Base-by-base conservation (phyloP, 64 coral and sea anemone genomes). In the Stylophora pistillata region DNA sequence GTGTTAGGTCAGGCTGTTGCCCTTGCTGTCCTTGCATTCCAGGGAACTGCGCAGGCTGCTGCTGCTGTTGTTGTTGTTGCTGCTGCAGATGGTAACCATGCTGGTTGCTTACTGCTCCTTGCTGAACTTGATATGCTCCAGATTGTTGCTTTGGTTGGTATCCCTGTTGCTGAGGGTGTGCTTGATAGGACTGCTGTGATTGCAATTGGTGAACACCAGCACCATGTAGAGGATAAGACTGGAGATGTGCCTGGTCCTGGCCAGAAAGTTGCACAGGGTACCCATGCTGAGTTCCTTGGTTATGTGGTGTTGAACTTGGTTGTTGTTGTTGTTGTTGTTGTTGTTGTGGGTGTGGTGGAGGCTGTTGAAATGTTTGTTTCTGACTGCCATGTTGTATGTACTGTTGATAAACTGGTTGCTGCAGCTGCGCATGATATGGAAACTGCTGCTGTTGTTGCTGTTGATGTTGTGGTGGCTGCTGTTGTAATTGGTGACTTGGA, bases 391-490 rank as follows among this genome's bases (percentile, higher is more conserved):
- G 86, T 63, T 65, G 74, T 69, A 29, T 59, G 68, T 64, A 53
- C 2, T 90, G 47, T 73, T 70, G 88, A 64, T 90, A 90, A 37
- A 69, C 53, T 74, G 77, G 53, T 23, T 89, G 87, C 17, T 88
- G 86, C 28, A 65, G 75, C 32, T 89, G 66, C 17, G 30, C 34
- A 53, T 88, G 87, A 47, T 79, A 69, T n/a, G 28, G 12, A 60
- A 79, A 79, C 77, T 79, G 74, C 59, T 89, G 87, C 55, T 72
- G 74, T 17, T 89, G 74, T 18, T 72, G 73, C 37, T 90, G 80
- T 13, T 72, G 66, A 54, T 86, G 82, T 27, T 64, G 81, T 3
- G 21, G 56, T 56, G 64, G 79, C 15, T 63, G 58, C 16, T 86
- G 88, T 15, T 74, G 64, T 53, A 55, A 14, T 33, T 82, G 78